phyloP scores from a whole-genome alignment of 2,113 vertebrate genomes.

The Muntiacus muntjak region DNA sequence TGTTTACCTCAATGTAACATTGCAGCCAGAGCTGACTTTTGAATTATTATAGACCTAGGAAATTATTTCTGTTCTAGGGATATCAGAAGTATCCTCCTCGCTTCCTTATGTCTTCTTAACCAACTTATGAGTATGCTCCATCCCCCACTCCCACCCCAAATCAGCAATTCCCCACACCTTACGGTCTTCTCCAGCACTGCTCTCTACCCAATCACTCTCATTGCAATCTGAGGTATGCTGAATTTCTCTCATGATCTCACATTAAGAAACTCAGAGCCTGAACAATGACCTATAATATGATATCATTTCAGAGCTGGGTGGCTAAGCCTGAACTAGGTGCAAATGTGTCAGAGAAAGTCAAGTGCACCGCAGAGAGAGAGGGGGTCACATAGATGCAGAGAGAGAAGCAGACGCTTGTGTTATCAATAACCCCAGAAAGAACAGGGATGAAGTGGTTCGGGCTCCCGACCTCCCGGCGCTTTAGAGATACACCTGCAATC shows the following conservation, averaged over 20 bases:
- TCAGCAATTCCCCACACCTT: accelerated
- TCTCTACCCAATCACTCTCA: background rate
- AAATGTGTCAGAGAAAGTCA: background rate
- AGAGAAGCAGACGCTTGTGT: background rate
- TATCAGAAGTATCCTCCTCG: background rate
- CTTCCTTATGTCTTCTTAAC: background rate
- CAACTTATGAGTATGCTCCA: background rate
- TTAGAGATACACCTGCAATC: background rate
- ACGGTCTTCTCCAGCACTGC: background rate
- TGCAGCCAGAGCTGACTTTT: background rate
- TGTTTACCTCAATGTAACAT: background rate
- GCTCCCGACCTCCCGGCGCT: background rate
- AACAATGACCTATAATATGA: background rate
- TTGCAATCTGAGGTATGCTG: background rate
- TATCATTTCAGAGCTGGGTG: background rate
- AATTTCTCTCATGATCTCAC: background rate
- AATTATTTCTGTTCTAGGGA: background rate
- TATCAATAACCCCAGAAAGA: no score
- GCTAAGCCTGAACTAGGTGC: background rate
- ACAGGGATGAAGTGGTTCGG: accelerated
- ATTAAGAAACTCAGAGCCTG: background rate
- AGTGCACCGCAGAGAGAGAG: no score
- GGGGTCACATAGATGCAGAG: no score
- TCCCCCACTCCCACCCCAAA: accelerated
- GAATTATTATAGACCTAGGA: background rate